These are phyloP conservation scores for Neoitamus cyanurus DNA, from an alignment of 2,888 invertebrate species.

Conservation along the genomic window DNA sequence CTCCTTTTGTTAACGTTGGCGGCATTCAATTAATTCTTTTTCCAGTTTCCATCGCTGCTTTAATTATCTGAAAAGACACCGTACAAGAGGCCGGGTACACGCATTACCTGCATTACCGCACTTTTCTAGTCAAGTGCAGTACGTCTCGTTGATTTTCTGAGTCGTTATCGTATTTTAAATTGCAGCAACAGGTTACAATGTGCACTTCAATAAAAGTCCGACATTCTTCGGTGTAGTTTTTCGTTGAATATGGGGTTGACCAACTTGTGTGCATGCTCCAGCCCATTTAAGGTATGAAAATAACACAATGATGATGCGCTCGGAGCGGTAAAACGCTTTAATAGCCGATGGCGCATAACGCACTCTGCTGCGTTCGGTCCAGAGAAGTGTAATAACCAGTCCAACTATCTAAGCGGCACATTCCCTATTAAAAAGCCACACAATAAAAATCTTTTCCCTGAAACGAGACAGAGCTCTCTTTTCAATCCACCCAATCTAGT, in stretches of 20 bases:
- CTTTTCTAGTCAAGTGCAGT: background rate
- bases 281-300: background rate
- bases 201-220: slow-evolving; percentile 5
- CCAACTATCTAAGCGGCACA: background rate
- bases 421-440: background rate
- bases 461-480: background rate
- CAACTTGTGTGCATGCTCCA: background rate
- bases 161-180: slow-evolving; percentile 5
- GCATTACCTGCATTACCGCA: slow-evolving; percentile 12
- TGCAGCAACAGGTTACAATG: slow-evolving; percentile 5
- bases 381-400: background rate
- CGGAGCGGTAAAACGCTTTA: background rate
- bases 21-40: slow-evolving; percentile 34
- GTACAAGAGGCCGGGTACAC: background rate
- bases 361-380: background rate
- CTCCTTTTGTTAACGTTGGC: slow-evolving; percentile 25
- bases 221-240: slow-evolving; percentile 1
- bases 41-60: background rate
- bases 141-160: background rate
- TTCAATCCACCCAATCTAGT: background rate
- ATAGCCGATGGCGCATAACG: slow-evolving; percentile 5
- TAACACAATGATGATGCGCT: background rate
- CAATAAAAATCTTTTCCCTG: background rate
- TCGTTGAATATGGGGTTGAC: slow-evolving; percentile 1
- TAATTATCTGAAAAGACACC: background rate